Conservation (phyloP, 2,888 invertebrate genomes). For the Parelbella ahira region DNA sequence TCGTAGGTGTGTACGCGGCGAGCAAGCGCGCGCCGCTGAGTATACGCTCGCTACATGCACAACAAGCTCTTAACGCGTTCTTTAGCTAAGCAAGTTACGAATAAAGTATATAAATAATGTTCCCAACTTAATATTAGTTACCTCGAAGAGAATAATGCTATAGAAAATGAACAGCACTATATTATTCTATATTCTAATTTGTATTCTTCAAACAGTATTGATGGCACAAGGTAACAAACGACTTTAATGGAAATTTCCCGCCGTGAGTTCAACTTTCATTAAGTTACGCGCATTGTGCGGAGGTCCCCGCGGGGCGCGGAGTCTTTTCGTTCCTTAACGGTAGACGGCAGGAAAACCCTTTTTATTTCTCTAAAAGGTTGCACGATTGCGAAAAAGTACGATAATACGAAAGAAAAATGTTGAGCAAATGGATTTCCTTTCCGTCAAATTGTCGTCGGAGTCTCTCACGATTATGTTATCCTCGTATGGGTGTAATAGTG, state of each 20-base stretch:
- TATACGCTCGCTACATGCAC: no score
- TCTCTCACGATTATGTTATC: conserved; percentile 26
- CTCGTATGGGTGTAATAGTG: conserved; percentile 20
- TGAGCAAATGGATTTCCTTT: conserved; percentile 43
- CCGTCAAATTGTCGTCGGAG: conserved; percentile 24
- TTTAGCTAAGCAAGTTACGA: no score
- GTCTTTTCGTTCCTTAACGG: conserved; percentile 44
- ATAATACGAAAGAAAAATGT: conserved; percentile 44
- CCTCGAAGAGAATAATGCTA: no score
- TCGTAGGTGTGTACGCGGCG: no score
- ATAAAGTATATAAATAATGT: no score
- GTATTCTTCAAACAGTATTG: conserved; percentile 2
- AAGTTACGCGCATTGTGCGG: conserved; percentile 19
- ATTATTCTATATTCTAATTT: no score
- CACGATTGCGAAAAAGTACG: conserved; percentile 44
- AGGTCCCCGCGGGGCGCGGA: conserved; percentile 39
- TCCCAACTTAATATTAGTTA: no score
- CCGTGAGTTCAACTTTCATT: conserved; percentile 20
- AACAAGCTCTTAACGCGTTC: no score
- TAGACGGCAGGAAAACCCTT: conserved; percentile 44
- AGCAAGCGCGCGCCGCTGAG: no score
- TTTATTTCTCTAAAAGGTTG: conserved; percentile 48
- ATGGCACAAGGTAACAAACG: conserved; percentile 1
- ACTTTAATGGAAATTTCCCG: conserved; percentile 17
- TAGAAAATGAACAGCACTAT: no score